Conservation (phyloP, 2,888 invertebrate genomes). For the Carterocephalus palaemon region DNA sequence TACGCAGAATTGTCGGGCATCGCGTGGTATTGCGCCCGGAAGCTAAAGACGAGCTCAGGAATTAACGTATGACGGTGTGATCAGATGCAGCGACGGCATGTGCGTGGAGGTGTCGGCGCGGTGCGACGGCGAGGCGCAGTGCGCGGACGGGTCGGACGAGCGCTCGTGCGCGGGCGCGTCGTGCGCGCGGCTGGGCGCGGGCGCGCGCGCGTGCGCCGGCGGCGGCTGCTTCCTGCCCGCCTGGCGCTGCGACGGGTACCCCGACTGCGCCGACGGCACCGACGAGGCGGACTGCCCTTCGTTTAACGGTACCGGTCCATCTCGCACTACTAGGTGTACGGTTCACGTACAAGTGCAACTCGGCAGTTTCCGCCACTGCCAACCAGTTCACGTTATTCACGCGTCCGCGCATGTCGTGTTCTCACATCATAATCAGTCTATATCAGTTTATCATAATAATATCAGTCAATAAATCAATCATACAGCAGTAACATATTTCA, state of each 20-base stretch:
- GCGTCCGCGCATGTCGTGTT: too few species aligned
- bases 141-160: conserved; percentile 91
- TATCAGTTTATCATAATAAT: too few species aligned
- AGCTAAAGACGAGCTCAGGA: not conserved
- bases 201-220: conserved; percentile 53
- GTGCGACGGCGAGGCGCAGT: conserved; percentile 87
- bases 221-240: conserved; percentile 85
- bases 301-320: conserved; percentile 16
- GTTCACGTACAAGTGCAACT: too few species aligned
- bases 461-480: too few species aligned
- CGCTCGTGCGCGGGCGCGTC: conserved; percentile 77
- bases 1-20: too few species aligned
- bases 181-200: conserved; percentile 53
- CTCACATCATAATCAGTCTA: too few species aligned
- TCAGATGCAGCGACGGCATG: conserved; percentile 78
- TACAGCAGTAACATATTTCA: too few species aligned
- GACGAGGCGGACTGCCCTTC: conserved; percentile 77
- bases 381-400: too few species aligned
- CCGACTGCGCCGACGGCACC: conserved; percentile 86
- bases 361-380: too few species aligned
- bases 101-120: conserved; percentile 80
- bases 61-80: not conserved
- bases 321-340: too few species aligned
- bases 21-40: too few species aligned
- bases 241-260: conserved; percentile 82